Conservation (phyloP, 1,140 invertebrate species). For the Ceratosolen solmsi region DNA sequence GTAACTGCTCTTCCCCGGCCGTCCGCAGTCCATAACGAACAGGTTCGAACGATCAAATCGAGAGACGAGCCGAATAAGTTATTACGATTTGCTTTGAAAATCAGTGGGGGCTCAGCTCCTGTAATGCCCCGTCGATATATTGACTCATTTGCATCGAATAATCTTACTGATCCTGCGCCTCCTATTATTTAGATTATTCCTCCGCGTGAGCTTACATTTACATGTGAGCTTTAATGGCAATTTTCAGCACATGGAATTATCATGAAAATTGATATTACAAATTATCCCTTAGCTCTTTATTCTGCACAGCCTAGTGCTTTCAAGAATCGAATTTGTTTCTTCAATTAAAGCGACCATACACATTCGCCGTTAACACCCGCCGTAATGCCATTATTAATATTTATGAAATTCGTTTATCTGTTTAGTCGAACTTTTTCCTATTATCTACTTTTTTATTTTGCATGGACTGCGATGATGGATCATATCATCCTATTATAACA, state of each 20-base stretch:
- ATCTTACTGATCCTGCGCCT: background rate
- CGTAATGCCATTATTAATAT: too few species aligned
- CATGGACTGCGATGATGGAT: too few species aligned
- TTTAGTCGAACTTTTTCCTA: too few species aligned
- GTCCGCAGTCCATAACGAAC: slow-evolving; percentile 22
- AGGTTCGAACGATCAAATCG: slow-evolving; percentile 42
- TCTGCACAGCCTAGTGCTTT: background rate
- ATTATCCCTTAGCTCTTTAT: background rate
- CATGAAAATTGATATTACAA: slow-evolving; percentile 11
- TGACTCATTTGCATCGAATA: slow-evolving; percentile 48
- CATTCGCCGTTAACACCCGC: too few species aligned
- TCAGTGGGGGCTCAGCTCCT: background rate
- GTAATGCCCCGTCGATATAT: slow-evolving; percentile 5
- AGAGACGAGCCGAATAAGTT: slow-evolving; percentile 42
- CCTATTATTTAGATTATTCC: slow-evolving; percentile 42
- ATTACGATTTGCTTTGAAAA: slow-evolving; percentile 44
- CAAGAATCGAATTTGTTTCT: too few species aligned
- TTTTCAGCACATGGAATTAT: background rate
- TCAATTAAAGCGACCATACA: too few species aligned
- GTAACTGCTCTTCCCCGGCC: background rate
- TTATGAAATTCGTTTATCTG: too few species aligned
- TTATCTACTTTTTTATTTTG: too few species aligned
- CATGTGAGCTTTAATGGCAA: background rate
- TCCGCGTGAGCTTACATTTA: background rate
- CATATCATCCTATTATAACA: too few species aligned